These are phyloP conservation scores for Cebus imitator DNA, from an alignment of 2,113 vertebrate species.

Conservation along the genomic window DNA sequence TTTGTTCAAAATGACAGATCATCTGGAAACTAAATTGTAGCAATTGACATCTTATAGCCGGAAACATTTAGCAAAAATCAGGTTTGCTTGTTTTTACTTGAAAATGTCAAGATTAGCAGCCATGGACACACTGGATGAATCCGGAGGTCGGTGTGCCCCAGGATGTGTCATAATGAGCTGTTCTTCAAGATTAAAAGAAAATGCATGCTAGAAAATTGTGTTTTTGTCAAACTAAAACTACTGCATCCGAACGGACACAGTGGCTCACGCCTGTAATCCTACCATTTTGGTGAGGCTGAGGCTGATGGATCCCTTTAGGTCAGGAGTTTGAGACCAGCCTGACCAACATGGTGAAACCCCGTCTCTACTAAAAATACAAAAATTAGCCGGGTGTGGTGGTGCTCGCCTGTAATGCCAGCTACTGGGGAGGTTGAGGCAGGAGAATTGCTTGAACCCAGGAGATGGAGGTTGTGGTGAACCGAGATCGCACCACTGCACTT, in stretches of 20 bases:
- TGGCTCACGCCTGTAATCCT: too few relatives aligned
- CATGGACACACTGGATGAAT: neutral
- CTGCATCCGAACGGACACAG: neutral
- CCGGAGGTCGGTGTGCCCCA: neutral
- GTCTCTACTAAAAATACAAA: too few relatives aligned
- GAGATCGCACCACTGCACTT: too few relatives aligned
- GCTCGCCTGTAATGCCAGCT: too few relatives aligned
- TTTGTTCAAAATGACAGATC: constrained; percentile 66
- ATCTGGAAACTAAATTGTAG: constrained; percentile 64
- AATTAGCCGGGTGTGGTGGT: too few relatives aligned
- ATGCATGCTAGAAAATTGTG: neutral
- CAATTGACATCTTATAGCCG: constrained; percentile 61
- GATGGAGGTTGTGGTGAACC: too few relatives aligned
- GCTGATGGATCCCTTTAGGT: too few relatives aligned
- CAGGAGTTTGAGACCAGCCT: too few relatives aligned
- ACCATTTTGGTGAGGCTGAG: too few relatives aligned
- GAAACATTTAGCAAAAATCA: constrained; percentile 51
- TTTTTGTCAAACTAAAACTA: neutral
- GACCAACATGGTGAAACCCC: too few relatives aligned
- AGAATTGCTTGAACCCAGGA: too few relatives aligned
- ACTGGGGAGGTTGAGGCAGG: too few relatives aligned
- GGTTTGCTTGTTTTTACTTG: constrained; percentile 32
- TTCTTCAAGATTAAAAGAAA: constrained; percentile 4
- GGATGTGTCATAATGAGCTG: neutral
- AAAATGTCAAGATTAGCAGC: constrained; percentile 8